Conservation (phyloP, 92 coral and sea anemone genomes). For the Siderastrea radians region DNA sequence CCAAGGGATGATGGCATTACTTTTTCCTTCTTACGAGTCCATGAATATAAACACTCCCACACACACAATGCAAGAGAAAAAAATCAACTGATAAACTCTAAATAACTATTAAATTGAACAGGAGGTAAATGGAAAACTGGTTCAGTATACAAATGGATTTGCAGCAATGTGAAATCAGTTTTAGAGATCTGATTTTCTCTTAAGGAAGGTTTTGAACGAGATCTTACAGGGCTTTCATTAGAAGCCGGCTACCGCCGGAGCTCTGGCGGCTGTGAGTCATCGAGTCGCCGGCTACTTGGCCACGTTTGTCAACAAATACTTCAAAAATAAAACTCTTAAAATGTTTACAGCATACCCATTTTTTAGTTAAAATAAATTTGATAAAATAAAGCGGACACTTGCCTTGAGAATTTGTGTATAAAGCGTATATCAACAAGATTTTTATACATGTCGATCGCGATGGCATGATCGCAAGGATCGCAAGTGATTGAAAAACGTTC, state of each 20-base stretch:
- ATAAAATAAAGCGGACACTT: conserved; percentile 1
- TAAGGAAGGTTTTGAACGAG: no score
- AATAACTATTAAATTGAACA: no score
- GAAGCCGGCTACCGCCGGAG: conserved; percentile 36
- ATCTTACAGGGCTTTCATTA: conserved; percentile 21
- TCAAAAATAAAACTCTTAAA: conserved; percentile 6
- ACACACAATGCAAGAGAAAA: no score
- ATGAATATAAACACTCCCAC: no score
- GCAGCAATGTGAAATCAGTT: no score
- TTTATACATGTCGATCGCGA: background rate
- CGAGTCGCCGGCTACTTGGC: conserved; percentile 10
- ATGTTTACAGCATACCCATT: conserved; percentile 6
- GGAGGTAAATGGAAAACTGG: no score
- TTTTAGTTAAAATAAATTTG: background rate
- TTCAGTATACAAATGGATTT: no score
- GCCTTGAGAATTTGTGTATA: background rate
- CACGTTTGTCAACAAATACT: conserved; percentile 23
- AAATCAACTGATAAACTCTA: no score
- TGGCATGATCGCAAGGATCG: background rate
- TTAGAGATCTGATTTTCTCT: no score
- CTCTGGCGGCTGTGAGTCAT: conserved; percentile 19
- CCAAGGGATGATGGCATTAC: no score
- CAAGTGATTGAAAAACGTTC: background rate
- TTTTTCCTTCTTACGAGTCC: no score
- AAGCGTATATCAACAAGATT: conserved; percentile 2